Evolutionary conservation across 2,888 invertebrate genomes (phyloP).

Genomic region (Pristionchus exspectatus): DNA sequence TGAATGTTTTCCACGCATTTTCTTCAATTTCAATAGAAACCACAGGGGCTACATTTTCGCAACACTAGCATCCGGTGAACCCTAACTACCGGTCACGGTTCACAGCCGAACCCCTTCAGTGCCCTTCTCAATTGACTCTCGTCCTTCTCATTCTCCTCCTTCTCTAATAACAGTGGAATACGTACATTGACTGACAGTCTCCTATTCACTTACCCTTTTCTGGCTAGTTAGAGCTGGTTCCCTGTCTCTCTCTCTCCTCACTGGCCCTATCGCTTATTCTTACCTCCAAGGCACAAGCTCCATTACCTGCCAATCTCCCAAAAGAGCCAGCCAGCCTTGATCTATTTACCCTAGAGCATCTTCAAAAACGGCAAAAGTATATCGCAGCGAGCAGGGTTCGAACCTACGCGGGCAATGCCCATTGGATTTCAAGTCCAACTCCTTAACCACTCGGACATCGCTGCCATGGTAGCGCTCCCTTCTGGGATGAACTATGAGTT

Average conservation of each 20-base stretch:
- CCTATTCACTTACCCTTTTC: slow-evolving; percentile 35
- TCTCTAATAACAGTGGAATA: slow-evolving; percentile 42
- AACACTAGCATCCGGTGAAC: neutral
- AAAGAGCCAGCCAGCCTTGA: slow-evolving; percentile 3
- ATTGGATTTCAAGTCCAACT: slow-evolving; percentile 82
- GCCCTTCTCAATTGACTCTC: neutral
- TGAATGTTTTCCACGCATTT: neutral
- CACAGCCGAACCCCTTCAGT: neutral
- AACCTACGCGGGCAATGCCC: slow-evolving; percentile 85
- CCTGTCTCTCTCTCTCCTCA: neutral
- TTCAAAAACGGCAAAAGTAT: neutral
- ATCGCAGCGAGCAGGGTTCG: slow-evolving; percentile 83
- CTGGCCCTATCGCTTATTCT: slow-evolving; percentile 33
- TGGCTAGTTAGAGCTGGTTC: slow-evolving; percentile 40
- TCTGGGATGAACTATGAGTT: neutral
- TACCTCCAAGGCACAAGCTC: slow-evolving; percentile 17
- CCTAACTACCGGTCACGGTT: neutral
- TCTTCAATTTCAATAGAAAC: neutral
- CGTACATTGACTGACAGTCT: slow-evolving; percentile 23
- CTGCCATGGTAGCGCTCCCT: neutral
- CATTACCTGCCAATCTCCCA: slow-evolving; percentile 43
- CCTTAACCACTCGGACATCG: slow-evolving; percentile 50
- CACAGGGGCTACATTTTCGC: neutral
- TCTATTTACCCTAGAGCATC: neutral
- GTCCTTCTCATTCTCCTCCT: neutral